These are phyloP conservation scores for Itoplectis maculator DNA, from an alignment of 2,888 invertebrate species.

Conservation along the genomic window DNA sequence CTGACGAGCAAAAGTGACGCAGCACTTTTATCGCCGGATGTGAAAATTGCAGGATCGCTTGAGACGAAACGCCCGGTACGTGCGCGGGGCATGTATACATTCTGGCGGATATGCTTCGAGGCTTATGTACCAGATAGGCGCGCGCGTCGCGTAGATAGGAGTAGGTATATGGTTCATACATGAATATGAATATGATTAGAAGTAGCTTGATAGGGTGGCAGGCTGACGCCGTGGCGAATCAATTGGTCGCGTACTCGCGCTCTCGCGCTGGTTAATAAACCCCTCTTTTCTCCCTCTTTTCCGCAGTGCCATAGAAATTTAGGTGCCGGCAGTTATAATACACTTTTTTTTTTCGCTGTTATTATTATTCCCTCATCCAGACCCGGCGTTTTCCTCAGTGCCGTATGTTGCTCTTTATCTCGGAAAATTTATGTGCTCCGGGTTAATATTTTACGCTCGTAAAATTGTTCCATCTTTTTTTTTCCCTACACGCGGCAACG, in stretches of 20 bases:
- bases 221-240: slow-evolving; percentile 79
- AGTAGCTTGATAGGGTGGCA: slow-evolving; percentile 77
- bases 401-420: slow-evolving; percentile 61
- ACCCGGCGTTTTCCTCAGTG: slow-evolving; percentile 19
- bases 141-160: neutral
- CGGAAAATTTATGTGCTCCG: slow-evolving; percentile 58
- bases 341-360: slow-evolving; percentile 36
- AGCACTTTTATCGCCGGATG: too few relatives aligned
- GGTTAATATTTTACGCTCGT: slow-evolving; percentile 58
- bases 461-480: slow-evolving; percentile 30
- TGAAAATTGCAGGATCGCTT: neutral
- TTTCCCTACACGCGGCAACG: slow-evolving; percentile 5
- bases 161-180: slow-evolving; percentile 36
- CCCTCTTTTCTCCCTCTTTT: slow-evolving; percentile 44
- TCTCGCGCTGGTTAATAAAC: slow-evolving; percentile 66
- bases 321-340: slow-evolving; percentile 36
- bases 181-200: slow-evolving; percentile 80
- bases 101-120: neutral
- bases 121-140: slow-evolving; percentile 22
- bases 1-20: too few relatives aligned
- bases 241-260: slow-evolving; percentile 64
- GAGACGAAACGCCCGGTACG: neutral
- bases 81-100: slow-evolving; percentile 51
- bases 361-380: slow-evolving; percentile 31
- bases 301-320: slow-evolving; percentile 4